These are phyloP conservation scores for Mercenaria mercenaria DNA, from an alignment of 1,140 invertebrate genomes.

Conservation along the genomic window DNA sequence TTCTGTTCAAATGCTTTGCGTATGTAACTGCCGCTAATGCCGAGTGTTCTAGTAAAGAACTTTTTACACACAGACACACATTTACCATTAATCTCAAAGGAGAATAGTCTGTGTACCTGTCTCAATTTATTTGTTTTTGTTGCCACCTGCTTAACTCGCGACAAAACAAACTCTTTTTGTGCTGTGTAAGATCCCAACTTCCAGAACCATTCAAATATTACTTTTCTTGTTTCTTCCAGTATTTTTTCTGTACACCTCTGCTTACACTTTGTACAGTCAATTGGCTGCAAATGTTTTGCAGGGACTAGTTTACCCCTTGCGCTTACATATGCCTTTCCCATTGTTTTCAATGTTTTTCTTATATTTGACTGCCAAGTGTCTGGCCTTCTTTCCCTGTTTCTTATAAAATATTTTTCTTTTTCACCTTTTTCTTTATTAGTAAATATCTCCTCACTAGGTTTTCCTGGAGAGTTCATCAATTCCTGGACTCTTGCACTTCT, in stretches of 20 bases:
- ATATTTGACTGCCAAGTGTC: constrained; percentile 63
- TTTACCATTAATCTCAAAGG: constrained; percentile 64
- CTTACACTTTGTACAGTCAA: constrained; percentile 62
- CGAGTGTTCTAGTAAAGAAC: constrained; percentile 57
- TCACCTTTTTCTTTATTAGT: constrained; percentile 6
- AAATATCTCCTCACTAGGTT: constrained; percentile 24
- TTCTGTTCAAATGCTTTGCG: constrained; percentile 65
- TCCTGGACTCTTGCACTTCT: constrained; percentile 33
- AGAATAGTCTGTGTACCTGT: constrained; percentile 59
- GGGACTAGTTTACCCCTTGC: constrained; percentile 62
- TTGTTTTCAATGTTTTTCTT: constrained; percentile 61
- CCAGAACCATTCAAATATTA: constrained; percentile 66
- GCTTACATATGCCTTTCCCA: constrained; percentile 59
- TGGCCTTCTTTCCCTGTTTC: constrained; percentile 52
- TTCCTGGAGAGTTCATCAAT: constrained; percentile 15
- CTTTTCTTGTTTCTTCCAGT: constrained; percentile 53
- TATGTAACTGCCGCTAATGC: constrained; percentile 64
- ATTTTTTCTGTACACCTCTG: constrained; percentile 62
- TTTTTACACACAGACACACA: constrained; percentile 61
- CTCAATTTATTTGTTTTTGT: constrained; percentile 56
- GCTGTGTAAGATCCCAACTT: constrained; percentile 60
- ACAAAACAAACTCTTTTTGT: constrained; percentile 65
- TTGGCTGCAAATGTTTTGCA: constrained; percentile 44
- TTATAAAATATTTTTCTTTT: constrained; percentile 45
- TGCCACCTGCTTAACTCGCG: constrained; percentile 54